Base-by-base conservation (phyloP, 2,888 invertebrate genomes). In the Blastobasis lacticolella region DNA sequence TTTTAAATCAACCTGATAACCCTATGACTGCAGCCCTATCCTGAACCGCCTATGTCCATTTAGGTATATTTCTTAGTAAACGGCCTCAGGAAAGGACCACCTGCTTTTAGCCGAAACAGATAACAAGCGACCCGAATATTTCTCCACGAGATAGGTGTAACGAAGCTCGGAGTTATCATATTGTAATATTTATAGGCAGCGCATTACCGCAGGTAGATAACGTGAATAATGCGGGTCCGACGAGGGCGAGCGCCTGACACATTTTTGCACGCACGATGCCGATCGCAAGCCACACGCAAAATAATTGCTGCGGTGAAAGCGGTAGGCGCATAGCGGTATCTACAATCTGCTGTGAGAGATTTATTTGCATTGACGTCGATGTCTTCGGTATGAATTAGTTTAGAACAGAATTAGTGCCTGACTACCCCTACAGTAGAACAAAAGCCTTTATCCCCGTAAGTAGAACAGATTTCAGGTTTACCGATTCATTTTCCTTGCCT, bases 171-270 rank as follows among this genome's bases (percentile, higher is more conserved):
- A 67, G 73, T 71, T 78, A 81, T 80, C 78, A 79, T 81, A 74
- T 75, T 64, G 71, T 69, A 68, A 75, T 81, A 82, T 81, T 81
- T 82, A 83, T 79, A 73, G 73, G 64, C 41, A 60, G 53, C 57
- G 67, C 69, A 72, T 74, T 76, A 76, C 65, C 67, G 67, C 71
- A 81, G 81, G 80, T 78, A 82, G 78, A 80, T 78, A 79, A 69
- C 62, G 74, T 76, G 78, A 80, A 58, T 79, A 73, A 81, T 80
- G 75, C 64, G 77, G 83, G 82, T 74, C 66, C 62, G 54, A 63
- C 60, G 58, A 63, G 67, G 70, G 23, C 23, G 23, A 23, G 23
- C 23, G 23, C 23, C 23, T 23, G 23, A 23, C 23, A 75, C 75
- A 81, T 80, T 82, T 81, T 80, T 81, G 81, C 78, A 73, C 77